Conservation (phyloP, 2,888 invertebrate species). For the Perizoma affinitatum region DNA sequence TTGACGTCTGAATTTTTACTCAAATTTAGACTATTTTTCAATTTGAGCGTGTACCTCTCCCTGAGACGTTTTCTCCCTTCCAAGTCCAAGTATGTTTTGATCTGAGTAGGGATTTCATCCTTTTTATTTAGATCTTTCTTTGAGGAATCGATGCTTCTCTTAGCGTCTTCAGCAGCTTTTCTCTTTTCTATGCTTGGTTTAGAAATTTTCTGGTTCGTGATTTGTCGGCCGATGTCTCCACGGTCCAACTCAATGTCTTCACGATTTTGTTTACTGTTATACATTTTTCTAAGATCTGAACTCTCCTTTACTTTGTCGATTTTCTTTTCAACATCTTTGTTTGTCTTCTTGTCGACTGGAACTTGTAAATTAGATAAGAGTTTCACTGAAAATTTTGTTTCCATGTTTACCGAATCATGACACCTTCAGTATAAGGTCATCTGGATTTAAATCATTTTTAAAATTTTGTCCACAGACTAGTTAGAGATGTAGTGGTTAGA, state of each 20-base stretch:
- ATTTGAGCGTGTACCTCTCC: slow-evolving; percentile 42
- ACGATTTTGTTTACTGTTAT: slow-evolving; percentile 4
- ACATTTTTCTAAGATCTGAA: slow-evolving; percentile 38
- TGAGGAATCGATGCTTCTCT: slow-evolving; percentile 5
- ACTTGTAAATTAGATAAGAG: slow-evolving; percentile 23
- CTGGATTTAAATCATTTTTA: slow-evolving; percentile 5
- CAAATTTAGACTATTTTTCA: slow-evolving; percentile 27
- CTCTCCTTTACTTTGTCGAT: slow-evolving; percentile 37
- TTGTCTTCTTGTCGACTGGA: slow-evolving; percentile 32
- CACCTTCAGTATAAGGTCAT: slow-evolving; percentile 15
- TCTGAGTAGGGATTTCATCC: slow-evolving; percentile 4
- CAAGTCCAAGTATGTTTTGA: slow-evolving; percentile 15
- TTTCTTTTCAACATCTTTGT: slow-evolving; percentile 37
- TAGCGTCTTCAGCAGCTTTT: slow-evolving; percentile 3
- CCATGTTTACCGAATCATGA: slow-evolving; percentile 19
- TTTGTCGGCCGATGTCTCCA: slow-evolving; percentile 41
- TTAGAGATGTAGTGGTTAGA: too few species aligned
- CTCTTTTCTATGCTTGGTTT: slow-evolving; percentile 9
- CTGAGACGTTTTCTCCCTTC: slow-evolving; percentile 41
- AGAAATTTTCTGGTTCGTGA: slow-evolving; percentile 8
- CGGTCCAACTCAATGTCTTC: slow-evolving; percentile 37
- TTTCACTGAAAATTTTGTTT: slow-evolving; percentile 39
- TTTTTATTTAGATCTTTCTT: slow-evolving; percentile 10
- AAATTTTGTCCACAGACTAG: neutral
- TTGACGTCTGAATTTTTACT: slow-evolving; percentile 18